Percentiles rank a stretch among this genome's conserved stretches.
Evolutionary conservation across 2,113 vertebrate species (phyloP).

Genomic region (Podarcis raffonei): DNA sequence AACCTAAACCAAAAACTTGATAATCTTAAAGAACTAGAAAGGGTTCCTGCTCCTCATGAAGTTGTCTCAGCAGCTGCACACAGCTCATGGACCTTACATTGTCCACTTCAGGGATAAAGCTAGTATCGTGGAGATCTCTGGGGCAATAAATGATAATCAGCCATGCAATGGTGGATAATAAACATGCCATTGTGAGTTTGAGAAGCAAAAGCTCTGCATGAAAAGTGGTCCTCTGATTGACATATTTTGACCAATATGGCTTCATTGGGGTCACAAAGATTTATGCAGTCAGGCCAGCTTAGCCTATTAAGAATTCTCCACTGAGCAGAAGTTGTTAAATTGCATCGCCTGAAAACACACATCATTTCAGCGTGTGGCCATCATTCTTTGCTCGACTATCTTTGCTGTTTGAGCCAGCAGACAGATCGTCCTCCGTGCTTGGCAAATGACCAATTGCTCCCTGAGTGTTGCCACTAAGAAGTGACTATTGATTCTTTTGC

Average conservation of each 20-base stretch:
- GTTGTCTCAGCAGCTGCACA: neutral
- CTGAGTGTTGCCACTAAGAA: neutral
- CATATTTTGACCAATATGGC: slow-evolving; percentile 20
- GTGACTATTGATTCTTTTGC: neutral
- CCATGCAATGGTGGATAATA: neutral
- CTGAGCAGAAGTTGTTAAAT: slow-evolving; percentile 17
- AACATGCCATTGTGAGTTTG: neutral
- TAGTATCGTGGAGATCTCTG: neutral
- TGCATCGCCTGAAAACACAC: slow-evolving; percentile 12
- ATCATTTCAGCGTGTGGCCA: neutral
- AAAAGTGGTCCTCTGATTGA: slow-evolving; percentile 17
- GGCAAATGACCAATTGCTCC: slow-evolving; percentile 14
- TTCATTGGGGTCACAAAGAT: slow-evolving; percentile 2
- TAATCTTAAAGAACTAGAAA: neutral
- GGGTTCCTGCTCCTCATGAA: neutral
- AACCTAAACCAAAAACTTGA: neutral
- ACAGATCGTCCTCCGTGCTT: neutral
- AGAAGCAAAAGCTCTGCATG: neutral
- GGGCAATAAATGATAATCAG: neutral
- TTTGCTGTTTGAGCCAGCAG: neutral
- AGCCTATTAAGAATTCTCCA: slow-evolving; percentile 4
- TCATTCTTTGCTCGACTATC: neutral
- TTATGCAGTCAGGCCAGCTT: neutral
- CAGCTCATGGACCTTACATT: neutral
- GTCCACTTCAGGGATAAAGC: neutral